A percentile compares a stretch with the other conserved stretches of the same genome.
Evolutionary conservation across 2,797 vertebrate genomes (phyloP).

Genomic region (Tiaroga cobitis): DNA sequence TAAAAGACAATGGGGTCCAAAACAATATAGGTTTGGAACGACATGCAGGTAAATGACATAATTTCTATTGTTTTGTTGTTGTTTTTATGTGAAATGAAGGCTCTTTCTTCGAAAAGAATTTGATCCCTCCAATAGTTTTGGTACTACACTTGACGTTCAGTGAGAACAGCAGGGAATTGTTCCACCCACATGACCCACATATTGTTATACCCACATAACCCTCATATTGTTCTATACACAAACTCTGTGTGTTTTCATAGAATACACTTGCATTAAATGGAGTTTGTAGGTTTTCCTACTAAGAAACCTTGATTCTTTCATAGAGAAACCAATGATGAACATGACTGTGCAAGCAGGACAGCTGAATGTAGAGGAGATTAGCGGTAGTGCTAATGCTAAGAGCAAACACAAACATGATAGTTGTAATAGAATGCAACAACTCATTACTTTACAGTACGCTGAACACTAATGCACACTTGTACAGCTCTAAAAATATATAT

Average conservation of each 20-base stretch:
- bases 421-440: constrained; percentile 22
- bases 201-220: neutral
- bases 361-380: constrained; percentile 26
- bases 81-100: neutral
- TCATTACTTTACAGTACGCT: constrained; percentile 9
- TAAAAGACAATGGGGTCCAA: neutral
- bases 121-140: neutral
- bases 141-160: neutral
- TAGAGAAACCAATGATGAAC: neutral
- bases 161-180: constrained; percentile 1
- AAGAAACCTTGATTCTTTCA: neutral
- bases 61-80: neutral
- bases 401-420: constrained; percentile 18
- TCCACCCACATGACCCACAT: neutral
- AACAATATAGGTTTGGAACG: neutral
- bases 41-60: neutral
- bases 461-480: neutral
- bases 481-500: neutral
- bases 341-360: neutral
- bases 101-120: neutral
- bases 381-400: neutral
- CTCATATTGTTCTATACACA: neutral
- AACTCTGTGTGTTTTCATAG: neutral
- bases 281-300: neutral
- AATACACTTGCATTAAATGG: neutral